Evolutionary conservation across 23 tunicate species (phyloP), one percentile per base, ranked within the genome.

Genomic region (Halocynthia roretzi): DNA sequence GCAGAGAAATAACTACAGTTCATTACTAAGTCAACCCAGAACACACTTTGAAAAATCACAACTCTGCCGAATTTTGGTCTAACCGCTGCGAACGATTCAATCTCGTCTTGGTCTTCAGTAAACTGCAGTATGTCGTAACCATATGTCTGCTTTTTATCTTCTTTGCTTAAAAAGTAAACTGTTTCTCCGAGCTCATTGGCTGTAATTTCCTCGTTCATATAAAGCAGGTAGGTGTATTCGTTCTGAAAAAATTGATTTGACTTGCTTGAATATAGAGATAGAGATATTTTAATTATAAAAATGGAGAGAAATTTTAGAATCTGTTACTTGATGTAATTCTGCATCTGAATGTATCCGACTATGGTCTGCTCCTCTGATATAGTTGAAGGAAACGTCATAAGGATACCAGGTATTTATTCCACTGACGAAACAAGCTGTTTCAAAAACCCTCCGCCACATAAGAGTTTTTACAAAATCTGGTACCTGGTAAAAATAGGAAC

Each of bases 321-420:
- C 1, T 31, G 44, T 31, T 31, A 87, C 94, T 54, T 87, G 83
- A 54, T 88, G 87, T 5, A 65, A 62, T 23, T 79, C 82, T 18
- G 97, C 84, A 62, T 92, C 98, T 6, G 98, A 85, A 58, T 92
- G 98, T 54, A 92, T 92, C 61, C 98, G 67, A 15, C 92, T 77
- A 51, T 83, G 88, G 61, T 92, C 98, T 0, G 82, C 92, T 10
- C 73, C 21, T 60, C 87, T 78, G 15, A 92, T 81, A 53, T 52
- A 69, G 65, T 92, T 92, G 44, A 86, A 74, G 7, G 93, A 92
- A n/a, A 92, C 88, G 57, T 92, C 98, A 63, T 92, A 92, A 6
- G 93, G 98, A 79, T 77, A 66, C 98, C 98, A 92, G 6, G 68
- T 87, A 48, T 56, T 72, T 58, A 86, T 84, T 61, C 86, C 82